phyloP scores from a whole-genome alignment of 2,888 invertebrate species.

The Orthosia gothica region DNA sequence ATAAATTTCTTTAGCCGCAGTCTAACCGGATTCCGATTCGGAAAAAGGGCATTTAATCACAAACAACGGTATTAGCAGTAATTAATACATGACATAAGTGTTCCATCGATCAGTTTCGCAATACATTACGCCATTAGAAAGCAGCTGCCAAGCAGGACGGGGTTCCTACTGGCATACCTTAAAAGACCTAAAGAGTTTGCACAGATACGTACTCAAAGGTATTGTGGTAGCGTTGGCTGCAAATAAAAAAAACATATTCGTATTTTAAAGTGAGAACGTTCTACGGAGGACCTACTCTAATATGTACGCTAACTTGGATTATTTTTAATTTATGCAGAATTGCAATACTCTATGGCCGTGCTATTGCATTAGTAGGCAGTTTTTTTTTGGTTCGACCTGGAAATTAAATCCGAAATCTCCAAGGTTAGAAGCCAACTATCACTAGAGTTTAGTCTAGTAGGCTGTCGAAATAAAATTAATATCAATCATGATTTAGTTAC shows the following conservation, averaged over 20 bases:
- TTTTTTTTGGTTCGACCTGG: slow-evolving; percentile 17
- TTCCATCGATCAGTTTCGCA: slow-evolving; percentile 85
- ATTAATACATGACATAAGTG: slow-evolving; percentile 89
- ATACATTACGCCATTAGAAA: slow-evolving; percentile 89
- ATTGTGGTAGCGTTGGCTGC: neutral
- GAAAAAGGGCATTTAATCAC: slow-evolving; percentile 63
- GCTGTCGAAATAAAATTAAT: slow-evolving; percentile 33
- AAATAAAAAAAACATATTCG: neutral
- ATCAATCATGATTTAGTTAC: slow-evolving; percentile 8
- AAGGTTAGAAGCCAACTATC: slow-evolving; percentile 21
- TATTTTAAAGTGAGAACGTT: neutral
- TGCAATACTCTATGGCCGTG: neutral
- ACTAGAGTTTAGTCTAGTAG: neutral
- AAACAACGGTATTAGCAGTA: slow-evolving; percentile 77
- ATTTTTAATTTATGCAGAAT: slow-evolving; percentile 9
- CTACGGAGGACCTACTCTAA: too few relatives aligned
- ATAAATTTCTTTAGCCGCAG: slow-evolving; percentile 24
- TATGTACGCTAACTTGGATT: too few relatives aligned
- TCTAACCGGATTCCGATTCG: slow-evolving; percentile 33
- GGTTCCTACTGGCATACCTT: slow-evolving; percentile 87
- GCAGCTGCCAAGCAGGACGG: slow-evolving; percentile 79
- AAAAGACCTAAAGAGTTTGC: slow-evolving; percentile 78
- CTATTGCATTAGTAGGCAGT: slow-evolving; percentile 11
- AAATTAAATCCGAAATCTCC: slow-evolving; percentile 13
- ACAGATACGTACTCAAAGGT: slow-evolving; percentile 67